Evolutionary conservation across 2,113 vertebrate genomes (phyloP).

Genomic region (Onychostruthus taczanowskii): DNA sequence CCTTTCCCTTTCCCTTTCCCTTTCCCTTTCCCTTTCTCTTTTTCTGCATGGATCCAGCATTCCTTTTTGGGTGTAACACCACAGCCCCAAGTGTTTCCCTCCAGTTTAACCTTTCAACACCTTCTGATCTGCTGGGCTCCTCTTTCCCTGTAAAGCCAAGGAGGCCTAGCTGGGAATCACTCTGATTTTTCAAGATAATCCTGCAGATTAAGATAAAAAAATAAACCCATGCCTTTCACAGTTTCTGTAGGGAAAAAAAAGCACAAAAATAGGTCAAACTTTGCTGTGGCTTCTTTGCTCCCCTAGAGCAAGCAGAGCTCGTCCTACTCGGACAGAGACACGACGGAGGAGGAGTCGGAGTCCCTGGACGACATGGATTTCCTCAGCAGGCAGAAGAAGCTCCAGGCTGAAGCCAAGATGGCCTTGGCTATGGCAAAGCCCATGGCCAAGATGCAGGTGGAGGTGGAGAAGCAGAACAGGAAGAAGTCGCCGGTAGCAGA

Average conservation of each 20-base stretch:
- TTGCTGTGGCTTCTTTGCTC: not conserved
- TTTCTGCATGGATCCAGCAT: not conserved
- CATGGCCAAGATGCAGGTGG: constrained; percentile 99
- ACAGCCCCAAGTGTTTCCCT: not conserved
- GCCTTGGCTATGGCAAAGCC: constrained; percentile 98
- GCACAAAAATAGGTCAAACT: not conserved
- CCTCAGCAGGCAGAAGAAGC: constrained; percentile 93
- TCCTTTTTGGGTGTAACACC: not conserved
- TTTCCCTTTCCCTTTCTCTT: not conserved
- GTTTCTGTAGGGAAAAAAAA: not conserved
- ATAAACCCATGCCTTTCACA: not conserved
- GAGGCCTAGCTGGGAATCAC: not conserved
- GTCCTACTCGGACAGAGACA: constrained; percentile 97
- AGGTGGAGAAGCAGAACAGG: constrained; percentile 98
- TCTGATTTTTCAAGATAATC: not conserved
- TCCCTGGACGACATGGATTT: constrained; percentile 99
- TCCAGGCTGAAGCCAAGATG: constrained; percentile 96
- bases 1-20: too few relatives aligned
- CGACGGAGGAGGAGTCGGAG: constrained; percentile 94
- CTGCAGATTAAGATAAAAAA: not conserved
- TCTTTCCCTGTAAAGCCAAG: not conserved
- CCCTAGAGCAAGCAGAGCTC: constrained; percentile 97
- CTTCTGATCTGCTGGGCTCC: not conserved
- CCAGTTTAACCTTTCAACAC: not conserved
- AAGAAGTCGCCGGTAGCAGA: constrained; percentile 98